phyloP scores from a whole-genome alignment of 2,797 vertebrate species.

The Hypotaenidia okinawae region DNA sequence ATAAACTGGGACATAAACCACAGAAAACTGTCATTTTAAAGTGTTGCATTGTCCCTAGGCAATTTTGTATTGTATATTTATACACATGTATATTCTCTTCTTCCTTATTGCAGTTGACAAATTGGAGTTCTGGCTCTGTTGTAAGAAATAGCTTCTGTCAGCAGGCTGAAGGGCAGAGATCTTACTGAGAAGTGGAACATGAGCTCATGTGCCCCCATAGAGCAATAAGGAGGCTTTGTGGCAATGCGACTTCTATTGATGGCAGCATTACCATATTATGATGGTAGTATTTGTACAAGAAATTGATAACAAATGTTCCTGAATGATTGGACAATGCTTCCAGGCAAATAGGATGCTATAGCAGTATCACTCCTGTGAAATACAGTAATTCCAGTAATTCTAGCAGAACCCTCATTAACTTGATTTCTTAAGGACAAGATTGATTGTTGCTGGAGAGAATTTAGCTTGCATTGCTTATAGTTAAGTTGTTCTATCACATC shows the following conservation, averaged over 20 bases:
- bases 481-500: background rate
- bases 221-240: background rate
- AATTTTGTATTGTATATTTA: background rate
- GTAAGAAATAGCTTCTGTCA: background rate
- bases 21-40: background rate
- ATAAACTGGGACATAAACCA: background rate
- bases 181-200: background rate
- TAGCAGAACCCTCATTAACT: background rate
- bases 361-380: background rate
- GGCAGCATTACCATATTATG: background rate
- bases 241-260: background rate
- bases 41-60: background rate
- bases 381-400: background rate
- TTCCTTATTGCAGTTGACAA: background rate
- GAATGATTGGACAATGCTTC: fast-evolving
- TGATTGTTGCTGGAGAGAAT: background rate
- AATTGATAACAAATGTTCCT: background rate
- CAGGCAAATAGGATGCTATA: background rate
- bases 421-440: background rate
- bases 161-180: background rate
- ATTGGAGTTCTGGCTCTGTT: background rate
- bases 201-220: background rate
- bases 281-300: background rate
- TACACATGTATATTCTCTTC: fast-evolving
- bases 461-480: background rate